Conservation (phyloP, 37 sponge, comb jelly and placozoan species). For the Beroe ovata region DNA sequence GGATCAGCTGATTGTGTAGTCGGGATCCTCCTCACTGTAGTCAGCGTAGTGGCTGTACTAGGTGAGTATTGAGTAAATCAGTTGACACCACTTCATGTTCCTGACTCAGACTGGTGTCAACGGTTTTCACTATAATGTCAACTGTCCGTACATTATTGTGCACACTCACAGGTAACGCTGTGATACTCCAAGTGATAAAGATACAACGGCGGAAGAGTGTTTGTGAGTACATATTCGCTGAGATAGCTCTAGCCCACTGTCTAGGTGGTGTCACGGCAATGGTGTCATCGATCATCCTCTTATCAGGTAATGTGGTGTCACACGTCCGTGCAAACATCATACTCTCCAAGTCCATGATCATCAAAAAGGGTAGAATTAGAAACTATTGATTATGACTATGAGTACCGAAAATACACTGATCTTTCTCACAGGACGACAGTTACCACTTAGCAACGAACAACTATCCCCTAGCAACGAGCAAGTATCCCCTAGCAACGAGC, state of each 20-base stretch:
- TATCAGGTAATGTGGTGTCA: constrained; percentile 15
- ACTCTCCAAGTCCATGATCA: no score
- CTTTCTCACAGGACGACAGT: neutral
- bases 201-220: constrained; percentile 17
- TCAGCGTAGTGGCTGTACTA: neutral
- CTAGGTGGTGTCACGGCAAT: neutral
- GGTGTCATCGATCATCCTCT: neutral
- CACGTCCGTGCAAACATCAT: no score
- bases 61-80: neutral
- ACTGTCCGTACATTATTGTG: no score
- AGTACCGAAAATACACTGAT: no score
- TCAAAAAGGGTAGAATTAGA: no score
- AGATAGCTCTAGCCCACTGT: constrained; percentile 2
- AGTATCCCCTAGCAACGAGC: no score
- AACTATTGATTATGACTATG: neutral
- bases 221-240: constrained; percentile 53
- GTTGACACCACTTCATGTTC: no score
- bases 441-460: neutral
- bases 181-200: constrained; percentile 22
- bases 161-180: constrained; percentile 24
- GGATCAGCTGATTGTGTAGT: no score
- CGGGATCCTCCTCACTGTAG: neutral
- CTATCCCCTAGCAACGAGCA: no score
- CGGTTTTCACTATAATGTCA: no score
- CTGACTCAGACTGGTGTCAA: no score